These are phyloP conservation scores for Tubulanus polymorphus DNA, from an alignment of 2,888 invertebrate species.

Conservation along the genomic window DNA sequence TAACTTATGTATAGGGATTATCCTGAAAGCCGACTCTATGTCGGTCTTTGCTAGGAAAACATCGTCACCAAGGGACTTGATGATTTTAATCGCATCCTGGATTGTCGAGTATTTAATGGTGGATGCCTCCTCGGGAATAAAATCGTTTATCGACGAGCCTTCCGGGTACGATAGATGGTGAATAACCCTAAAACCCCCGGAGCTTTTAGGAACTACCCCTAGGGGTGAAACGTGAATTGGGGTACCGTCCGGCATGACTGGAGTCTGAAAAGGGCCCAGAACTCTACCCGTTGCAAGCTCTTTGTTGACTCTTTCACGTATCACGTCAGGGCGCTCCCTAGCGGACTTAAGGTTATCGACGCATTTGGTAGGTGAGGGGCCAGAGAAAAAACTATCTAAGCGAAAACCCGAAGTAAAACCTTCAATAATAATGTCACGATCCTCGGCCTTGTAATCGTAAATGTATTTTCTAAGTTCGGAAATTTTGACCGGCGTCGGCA, in stretches of 20 bases:
- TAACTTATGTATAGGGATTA: conserved; percentile 6
- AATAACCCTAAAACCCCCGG: conserved; percentile 9
- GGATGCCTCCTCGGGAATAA: conserved; percentile 7
- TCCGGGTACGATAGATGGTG: conserved; percentile 15
- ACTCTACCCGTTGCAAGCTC: neutral
- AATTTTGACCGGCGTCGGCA: neutral
- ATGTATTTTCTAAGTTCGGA: neutral
- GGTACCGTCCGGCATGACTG: no score
- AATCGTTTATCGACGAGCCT: conserved; percentile 11
- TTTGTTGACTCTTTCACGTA: neutral
- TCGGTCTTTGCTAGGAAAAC: conserved; percentile 8
- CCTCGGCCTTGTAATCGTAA: neutral
- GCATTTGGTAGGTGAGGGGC: no score
- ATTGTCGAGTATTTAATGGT: conserved; percentile 10
- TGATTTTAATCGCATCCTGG: conserved; percentile 7
- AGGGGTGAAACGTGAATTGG: no score
- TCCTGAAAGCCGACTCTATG: conserved; percentile 13
- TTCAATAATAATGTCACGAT: neutral
- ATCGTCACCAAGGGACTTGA: neutral
- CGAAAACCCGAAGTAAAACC: neutral
- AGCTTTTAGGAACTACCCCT: no score
- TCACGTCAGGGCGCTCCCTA: neutral
- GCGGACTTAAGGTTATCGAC: neutral
- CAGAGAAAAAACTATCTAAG: no score
- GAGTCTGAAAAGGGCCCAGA: neutral